Evolutionary conservation across 2,797 vertebrate genomes (phyloP).

Genomic region (Alosa sapidissima): DNA sequence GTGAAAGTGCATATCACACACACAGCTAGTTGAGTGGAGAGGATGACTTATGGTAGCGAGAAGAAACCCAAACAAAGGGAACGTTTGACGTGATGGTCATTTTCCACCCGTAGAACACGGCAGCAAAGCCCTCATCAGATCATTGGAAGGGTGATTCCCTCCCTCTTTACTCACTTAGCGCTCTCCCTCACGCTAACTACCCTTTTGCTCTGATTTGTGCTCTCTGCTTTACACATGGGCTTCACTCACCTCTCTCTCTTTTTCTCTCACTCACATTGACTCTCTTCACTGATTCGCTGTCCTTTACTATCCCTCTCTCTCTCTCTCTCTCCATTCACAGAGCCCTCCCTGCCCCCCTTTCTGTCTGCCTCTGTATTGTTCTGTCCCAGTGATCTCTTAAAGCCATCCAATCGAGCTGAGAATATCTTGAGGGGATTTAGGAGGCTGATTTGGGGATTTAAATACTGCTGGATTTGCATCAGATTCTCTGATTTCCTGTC

Average conservation of each 20-base stretch:
- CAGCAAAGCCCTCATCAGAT: neutral
- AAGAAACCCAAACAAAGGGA: neutral
- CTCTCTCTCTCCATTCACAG: slow-evolving; percentile 36
- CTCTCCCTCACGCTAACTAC: neutral
- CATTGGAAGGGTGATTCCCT: too few relatives aligned
- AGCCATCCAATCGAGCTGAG: slow-evolving; percentile 76
- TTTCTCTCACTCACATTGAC: slow-evolving; percentile 24
- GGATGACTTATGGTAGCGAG: neutral
- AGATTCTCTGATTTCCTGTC: slow-evolving; percentile 74
- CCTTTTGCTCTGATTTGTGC: neutral
- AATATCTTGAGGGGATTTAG: slow-evolving; percentile 84
- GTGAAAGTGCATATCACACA: too few relatives aligned
- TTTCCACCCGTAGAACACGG: neutral
- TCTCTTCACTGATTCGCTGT: slow-evolving; percentile 42
- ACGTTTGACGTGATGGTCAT: neutral
- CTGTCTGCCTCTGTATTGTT: slow-evolving; percentile 72
- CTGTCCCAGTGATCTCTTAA: slow-evolving; percentile 76
- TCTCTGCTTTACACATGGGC: neutral
- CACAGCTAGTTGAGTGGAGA: neutral
- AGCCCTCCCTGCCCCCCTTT: slow-evolving; percentile 25
- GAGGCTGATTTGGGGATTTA: slow-evolving; percentile 78
- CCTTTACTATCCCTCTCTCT: neutral
- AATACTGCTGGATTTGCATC: slow-evolving; percentile 80
- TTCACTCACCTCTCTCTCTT: neutral
- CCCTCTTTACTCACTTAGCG: too few relatives aligned